Base-by-base conservation (phyloP, 2,888 invertebrate genomes). In the Drosophila kanekoi region DNA sequence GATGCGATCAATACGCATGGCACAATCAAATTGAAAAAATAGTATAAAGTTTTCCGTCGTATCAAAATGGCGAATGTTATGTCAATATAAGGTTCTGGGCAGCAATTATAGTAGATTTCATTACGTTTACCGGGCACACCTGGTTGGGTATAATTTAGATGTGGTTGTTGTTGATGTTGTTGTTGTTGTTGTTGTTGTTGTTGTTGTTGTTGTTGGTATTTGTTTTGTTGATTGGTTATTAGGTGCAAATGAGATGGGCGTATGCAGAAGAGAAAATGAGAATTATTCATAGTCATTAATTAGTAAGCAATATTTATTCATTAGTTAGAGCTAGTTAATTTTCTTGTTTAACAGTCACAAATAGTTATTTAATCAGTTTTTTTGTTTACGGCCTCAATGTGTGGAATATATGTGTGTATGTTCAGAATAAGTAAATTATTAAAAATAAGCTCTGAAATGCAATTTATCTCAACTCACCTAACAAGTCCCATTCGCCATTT, bases 1-100 rank as follows among this genome's bases (percentile, higher is more conserved):
- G 99, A 98, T 89, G 99, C 98, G 92, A 99, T 99, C 92, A 99
- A 95, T 91, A 99, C 98, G 93, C 99, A 99, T 86, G 99, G 99
- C 92, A 99, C 98, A 93, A 99, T 99, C 92, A 99, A 95, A 94
- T 99, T 99, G 95, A 99, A 98, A 94, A 99, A 99, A 94, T 99
- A 99, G 94, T 99, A 99, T 90, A 99, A 96, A 78, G 99, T 98
- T 93, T 99, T 96, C 91, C 99, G 95, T 90, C 98, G 95, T 93
- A 99, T 98, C 93, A 97, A 96, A 91, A 99, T 97, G 90, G 96
- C 97, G 94, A 98, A 99, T 87, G 99, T 99, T 92, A 99, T 97
- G 94, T 99, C 99, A 93, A 98, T 96, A 94, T 98, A 98, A 89
- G 98, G 97, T 94, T 98, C 98, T 87, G 98, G 98, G 93, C 99